Conservation (phyloP, 1,140 invertebrate species). For the Cheumatopsyche charites region DNA sequence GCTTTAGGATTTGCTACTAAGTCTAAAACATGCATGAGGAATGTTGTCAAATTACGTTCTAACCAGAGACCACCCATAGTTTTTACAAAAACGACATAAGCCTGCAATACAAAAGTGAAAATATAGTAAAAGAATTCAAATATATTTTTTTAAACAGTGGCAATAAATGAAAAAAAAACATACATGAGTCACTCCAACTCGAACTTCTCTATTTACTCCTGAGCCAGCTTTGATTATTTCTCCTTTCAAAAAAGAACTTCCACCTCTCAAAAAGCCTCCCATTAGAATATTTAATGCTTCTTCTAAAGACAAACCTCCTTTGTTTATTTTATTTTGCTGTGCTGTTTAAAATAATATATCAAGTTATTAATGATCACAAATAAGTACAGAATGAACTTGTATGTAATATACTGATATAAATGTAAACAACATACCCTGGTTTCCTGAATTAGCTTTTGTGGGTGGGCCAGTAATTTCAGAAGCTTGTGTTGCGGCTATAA, state of each 20-base stretch:
- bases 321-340: slow-evolving; percentile 59
- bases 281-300: slow-evolving; percentile 91
- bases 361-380: too few species aligned
- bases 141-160: too few species aligned
- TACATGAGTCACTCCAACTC: slow-evolving; percentile 93
- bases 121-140: slow-evolving; percentile 10
- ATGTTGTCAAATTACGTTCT: slow-evolving; percentile 85
- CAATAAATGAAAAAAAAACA: slow-evolving; percentile 47
- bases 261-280: slow-evolving; percentile 93
- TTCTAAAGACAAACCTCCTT: slow-evolving; percentile 74
- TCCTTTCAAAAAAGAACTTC: slow-evolving; percentile 93
- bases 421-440: slow-evolving; percentile 32
- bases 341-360: slow-evolving; percentile 54
- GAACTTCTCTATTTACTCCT: slow-evolving; percentile 90
- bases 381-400: too few species aligned
- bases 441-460: slow-evolving; percentile 49
- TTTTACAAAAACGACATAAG: slow-evolving; percentile 93
- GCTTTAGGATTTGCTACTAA: slow-evolving; percentile 93
- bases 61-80: slow-evolving; percentile 93
- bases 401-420: slow-evolving; percentile 10
- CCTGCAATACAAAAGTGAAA: slow-evolving; percentile 64
- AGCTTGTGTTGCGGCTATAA: slow-evolving; percentile 84
- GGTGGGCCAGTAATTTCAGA: slow-evolving; percentile 60
- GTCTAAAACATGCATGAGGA: slow-evolving; percentile 89
- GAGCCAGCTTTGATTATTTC: slow-evolving; percentile 96